Evolutionary conservation across 53 echinoderm and acorn worm species (phyloP).

Genomic region (Luidia sarsii): DNA sequence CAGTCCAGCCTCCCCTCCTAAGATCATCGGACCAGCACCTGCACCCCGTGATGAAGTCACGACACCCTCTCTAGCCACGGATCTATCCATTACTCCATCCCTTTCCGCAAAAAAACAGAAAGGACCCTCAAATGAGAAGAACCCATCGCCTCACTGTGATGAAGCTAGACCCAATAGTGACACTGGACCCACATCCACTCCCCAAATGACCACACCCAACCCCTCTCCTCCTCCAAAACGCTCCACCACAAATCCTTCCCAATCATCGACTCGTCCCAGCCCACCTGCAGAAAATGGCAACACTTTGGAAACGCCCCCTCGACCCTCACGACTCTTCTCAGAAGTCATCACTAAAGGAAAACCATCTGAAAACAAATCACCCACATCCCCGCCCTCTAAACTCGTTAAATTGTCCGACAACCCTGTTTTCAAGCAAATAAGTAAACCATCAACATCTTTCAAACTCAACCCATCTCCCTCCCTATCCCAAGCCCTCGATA

Average conservation of each 20-base stretch:
- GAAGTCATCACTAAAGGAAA: neutral
- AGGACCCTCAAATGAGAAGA: neutral
- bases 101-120: neutral
- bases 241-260: neutral
- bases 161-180: neutral
- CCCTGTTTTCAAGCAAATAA: neutral
- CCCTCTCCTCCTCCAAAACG: neutral
- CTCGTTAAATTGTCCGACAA: neutral
- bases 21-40: too few species aligned
- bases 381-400: neutral
- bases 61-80: too few species aligned
- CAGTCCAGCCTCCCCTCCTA: neutral
- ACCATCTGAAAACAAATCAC: too few species aligned
- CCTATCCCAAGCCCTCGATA: neutral
- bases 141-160: neutral
- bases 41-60: too few species aligned
- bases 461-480: neutral
- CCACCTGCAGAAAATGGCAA: neutral
- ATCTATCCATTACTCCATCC: too few species aligned
- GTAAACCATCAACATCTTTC: neutral
- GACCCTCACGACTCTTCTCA: neutral
- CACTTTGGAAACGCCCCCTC: neutral
- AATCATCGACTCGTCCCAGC: neutral
- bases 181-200: too few species aligned
- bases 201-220: too few species aligned